phyloP scores from a whole-genome alignment of 2,113 vertebrate species.

The Sander lucioperca region DNA sequence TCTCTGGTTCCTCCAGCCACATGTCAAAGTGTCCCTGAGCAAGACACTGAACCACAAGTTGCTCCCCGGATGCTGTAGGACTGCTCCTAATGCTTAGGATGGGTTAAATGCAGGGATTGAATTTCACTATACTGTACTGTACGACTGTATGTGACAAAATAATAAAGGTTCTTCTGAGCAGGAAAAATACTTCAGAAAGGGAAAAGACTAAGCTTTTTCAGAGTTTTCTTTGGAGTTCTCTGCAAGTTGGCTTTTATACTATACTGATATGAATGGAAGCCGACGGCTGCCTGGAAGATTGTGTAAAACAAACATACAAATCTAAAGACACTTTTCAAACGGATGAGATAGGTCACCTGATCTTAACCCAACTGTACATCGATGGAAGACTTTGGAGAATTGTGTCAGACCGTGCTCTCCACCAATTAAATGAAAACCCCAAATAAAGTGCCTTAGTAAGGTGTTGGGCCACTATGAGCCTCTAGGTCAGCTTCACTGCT shows the following conservation, averaged over 20 bases:
- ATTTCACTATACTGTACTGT: too few species aligned
- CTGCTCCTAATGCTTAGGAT: too few species aligned
- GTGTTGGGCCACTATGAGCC: background rate
- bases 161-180: too few species aligned
- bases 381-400: background rate
- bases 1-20: too few species aligned
- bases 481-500: too few species aligned
- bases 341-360: background rate
- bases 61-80: too few species aligned
- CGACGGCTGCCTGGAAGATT: background rate
- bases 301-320: background rate
- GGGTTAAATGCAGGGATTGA: too few species aligned
- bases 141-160: too few species aligned
- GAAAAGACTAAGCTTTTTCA: slow-evolving; percentile 31
- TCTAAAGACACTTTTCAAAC: background rate
- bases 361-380: background rate
- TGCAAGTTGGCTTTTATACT: background rate
- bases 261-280: background rate
- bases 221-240: slow-evolving; percentile 20
- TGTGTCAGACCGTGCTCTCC: background rate
- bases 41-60: too few species aligned
- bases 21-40: too few species aligned
- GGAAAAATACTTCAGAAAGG: slow-evolving; percentile 54
- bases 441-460: background rate
- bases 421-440: background rate